A percentile compares a stretch with the other conserved stretches of the same genome.
Evolutionary conservation across 2,888 invertebrate species (phyloP).

Genomic region (Mesorhabditis spiculigera): DNA sequence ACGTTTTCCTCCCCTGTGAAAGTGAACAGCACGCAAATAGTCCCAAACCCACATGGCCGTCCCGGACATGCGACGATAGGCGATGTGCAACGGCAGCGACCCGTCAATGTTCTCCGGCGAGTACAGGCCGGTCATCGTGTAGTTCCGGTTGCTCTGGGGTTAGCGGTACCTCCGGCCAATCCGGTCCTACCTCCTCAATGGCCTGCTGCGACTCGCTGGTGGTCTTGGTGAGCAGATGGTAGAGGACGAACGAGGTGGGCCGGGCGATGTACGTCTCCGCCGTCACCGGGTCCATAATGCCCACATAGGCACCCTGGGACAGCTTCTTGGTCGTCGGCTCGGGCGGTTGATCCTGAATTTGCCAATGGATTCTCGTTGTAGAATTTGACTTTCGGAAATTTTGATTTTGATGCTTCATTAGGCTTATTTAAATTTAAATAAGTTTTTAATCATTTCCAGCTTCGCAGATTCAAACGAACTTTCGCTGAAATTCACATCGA

Average conservation of each 20-base stretch:
- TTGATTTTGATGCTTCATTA: too few species aligned
- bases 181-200: background rate
- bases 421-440: too few species aligned
- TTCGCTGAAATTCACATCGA: too few species aligned
- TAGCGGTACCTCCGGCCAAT: too few species aligned
- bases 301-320: background rate
- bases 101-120: background rate
- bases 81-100: background rate
- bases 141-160: background rate
- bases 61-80: background rate
- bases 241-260: conserved; percentile 5
- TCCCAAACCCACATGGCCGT: background rate
- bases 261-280: background rate
- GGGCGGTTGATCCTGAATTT: too few species aligned
- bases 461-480: too few species aligned
- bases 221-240: background rate
- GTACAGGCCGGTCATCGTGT: background rate
- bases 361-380: too few species aligned
- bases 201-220: background rate
- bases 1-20: too few species aligned
- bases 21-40: too few species aligned
- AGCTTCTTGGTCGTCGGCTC: too few species aligned
- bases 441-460: too few species aligned
- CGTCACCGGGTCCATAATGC: background rate
- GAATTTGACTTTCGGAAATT: too few species aligned